A percentile compares a stretch with the other conserved stretches of the same genome.
Evolutionary conservation across 2,888 invertebrate species (phyloP).

Genomic region (Watsonalla binaria): DNA sequence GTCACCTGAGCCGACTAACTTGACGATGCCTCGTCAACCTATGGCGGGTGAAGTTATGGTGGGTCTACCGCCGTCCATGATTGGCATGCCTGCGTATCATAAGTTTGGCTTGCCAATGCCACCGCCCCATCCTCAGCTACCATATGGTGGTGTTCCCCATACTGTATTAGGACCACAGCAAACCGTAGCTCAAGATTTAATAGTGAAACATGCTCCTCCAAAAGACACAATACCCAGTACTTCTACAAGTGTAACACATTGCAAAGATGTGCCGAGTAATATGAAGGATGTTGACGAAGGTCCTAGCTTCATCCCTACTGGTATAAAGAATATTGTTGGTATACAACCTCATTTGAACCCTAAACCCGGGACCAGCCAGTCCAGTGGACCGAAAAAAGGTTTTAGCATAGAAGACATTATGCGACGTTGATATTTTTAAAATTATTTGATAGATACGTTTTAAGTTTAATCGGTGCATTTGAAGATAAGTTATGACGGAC

Average conservation of each 20-base stretch:
- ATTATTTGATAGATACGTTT: conserved; percentile 7
- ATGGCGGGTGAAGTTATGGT: conserved; percentile 55
- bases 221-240: conserved; percentile 61
- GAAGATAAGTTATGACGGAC: conserved; percentile 17
- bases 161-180: conserved; percentile 67
- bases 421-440: conserved; percentile 81
- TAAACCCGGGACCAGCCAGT: conserved; percentile 77
- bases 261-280: conserved; percentile 38
- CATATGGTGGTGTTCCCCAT: conserved; percentile 59
- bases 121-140: conserved; percentile 66
- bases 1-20: conserved; percentile 73
- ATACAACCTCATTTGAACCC: conserved; percentile 68
- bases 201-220: conserved; percentile 73
- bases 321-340: conserved; percentile 74
- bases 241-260: conserved; percentile 59
- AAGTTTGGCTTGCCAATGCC: conserved; percentile 71
- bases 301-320: conserved; percentile 63
- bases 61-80: conserved; percentile 58
- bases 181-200: conserved; percentile 73
- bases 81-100: conserved; percentile 69
- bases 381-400: conserved; percentile 86
- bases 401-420: conserved; percentile 95
- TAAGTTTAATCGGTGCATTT: conserved; percentile 24
- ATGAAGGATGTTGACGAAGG: conserved; percentile 49
- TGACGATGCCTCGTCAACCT: conserved; percentile 63